Percentiles rank a stretch among this genome's conserved stretches.
Conservation (phyloP, 2,888 invertebrate genomes). For the Blera fallax region DNA sequence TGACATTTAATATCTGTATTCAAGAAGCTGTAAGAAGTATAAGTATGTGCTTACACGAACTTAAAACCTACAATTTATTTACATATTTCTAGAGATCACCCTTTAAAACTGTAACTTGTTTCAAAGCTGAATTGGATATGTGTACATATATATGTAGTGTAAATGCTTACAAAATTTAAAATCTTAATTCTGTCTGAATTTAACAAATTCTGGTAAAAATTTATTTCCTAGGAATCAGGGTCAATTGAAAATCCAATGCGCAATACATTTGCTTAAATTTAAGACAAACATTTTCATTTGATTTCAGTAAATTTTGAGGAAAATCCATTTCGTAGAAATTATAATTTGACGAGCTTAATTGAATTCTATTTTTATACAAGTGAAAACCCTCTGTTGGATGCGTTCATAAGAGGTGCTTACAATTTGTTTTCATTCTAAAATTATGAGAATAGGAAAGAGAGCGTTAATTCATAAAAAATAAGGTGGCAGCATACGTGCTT, state of each 20-base stretch:
- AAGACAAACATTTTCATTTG: not conserved
- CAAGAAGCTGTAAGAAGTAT: not conserved
- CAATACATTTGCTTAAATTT: not conserved
- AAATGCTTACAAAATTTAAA: too few relatives aligned
- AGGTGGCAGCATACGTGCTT: not conserved
- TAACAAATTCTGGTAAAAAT: not conserved
- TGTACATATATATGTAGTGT: too few relatives aligned
- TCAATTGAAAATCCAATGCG: not conserved
- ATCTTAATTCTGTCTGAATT: not conserved
- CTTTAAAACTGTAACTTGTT: too few relatives aligned
- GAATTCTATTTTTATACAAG: not conserved
- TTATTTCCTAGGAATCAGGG: not conserved
- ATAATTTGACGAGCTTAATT: not conserved
- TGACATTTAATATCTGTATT: not conserved
- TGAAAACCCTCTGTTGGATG: not conserved
- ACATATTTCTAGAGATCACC: too few relatives aligned
- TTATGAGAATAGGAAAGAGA: not conserved
- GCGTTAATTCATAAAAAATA: not conserved
- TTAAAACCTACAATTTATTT: too few relatives aligned
- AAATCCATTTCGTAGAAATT: not conserved
- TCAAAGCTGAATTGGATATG: too few relatives aligned
- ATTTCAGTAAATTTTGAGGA: not conserved
- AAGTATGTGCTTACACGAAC: conserved; percentile 4
- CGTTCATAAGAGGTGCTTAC: not conserved
- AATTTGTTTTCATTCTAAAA: not conserved